Base-by-base conservation (phyloP, 64 coral and sea anemone genomes). In the Porites lutea region DNA sequence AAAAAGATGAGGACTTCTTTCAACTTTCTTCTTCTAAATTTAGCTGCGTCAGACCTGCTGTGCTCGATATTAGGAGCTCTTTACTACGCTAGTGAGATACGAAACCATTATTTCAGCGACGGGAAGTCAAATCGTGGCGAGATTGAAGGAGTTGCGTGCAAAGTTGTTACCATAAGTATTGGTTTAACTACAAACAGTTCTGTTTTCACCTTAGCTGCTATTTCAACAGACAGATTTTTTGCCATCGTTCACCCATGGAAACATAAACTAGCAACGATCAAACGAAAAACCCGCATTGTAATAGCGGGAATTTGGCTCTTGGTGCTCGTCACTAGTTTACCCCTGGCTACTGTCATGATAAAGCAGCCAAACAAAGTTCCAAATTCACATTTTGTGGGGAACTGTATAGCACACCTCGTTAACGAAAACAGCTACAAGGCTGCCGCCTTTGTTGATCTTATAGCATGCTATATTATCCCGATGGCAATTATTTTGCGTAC, bases 401-500 rank as follows among this genome's bases (percentile, higher is more conserved):
- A 48, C 18, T 84, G 81, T 52, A 4, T 84, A 12, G 14, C 46
- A 13, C 48, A 68, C 69, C 81, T 84, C 11, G 11, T 84, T 16
- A 16, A 51, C 4, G 47, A 66, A 10, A 52, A 69, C 63, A 68
- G 62, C 22, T 84, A 52, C 12, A 65, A 86, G 48, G 9, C 73
- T 3, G 52, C 66, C 5, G 52, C 83, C 7, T 52, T 77, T 18
- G 46, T 78, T 16, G 90, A 92, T 65, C 90, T 92, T 9, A 86
- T 58, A 0, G 19, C 48, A 78, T 15, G 57, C 14, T 92, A 67
- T 11, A 50, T 78, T 10, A 19, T 87, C 22, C 90, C 80, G 6
- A 92, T 92, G 90, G 37, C 46, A 6, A 70, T 92, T 67, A 92
- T 92, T 54, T 47, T 76, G n/a, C 47, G 48, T n/a, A 92, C 82